Base-by-base conservation (phyloP, 2,888 invertebrate genomes). In the Chrysolina oricalcia region DNA sequence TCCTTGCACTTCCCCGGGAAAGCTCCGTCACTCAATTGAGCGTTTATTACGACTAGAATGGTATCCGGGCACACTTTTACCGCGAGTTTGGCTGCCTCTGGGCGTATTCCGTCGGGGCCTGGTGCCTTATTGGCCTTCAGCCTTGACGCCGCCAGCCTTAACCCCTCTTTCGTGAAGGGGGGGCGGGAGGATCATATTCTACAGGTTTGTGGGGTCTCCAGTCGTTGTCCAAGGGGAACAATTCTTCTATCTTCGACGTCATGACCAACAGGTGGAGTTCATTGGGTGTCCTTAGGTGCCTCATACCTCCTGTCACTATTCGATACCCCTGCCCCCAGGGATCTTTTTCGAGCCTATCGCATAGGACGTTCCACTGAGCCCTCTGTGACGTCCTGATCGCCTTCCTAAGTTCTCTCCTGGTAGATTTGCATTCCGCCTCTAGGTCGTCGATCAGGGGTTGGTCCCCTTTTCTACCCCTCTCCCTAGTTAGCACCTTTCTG, bases 81-180 rank as follows among this genome's bases (percentile, higher is more conserved):
- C n/a, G 59, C 0, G 0, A 4, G 15, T 19, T 41, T 70, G 13
- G 19, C 10, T 19, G 17, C 19, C 48, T 66, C 66, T 11, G 65
- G 15, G 6, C 21, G 21, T 50, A 50, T 23, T 11, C 59, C 46
- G 13, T 72, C 72, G 8, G 43, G 65, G 3, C 71, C 71, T 3
- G 64, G 64, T 8, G 50, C 21, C 56, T 56, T 72, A 2, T n/a
- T 10, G 15, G 27, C 50, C 48, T 68, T 13, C 4, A 50, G 66
- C 70, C 70, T 67, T 48, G 50, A 40, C 46, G 70, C 68, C 68
- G 62, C 70, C 67, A 71, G 46, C 62, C 67, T 66, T 59, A 71
- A 1, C 17, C 41, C 23, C 17, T 43, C 43, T 5, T 10, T 4
- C 35, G 64, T 65, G n/a, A 41, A 41, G 2, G n/a, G n/a, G n/a